Evolutionary conservation across 2,797 vertebrate species (phyloP), one percentile per base, ranked within the genome.

Genomic region (Poecile montanus): DNA sequence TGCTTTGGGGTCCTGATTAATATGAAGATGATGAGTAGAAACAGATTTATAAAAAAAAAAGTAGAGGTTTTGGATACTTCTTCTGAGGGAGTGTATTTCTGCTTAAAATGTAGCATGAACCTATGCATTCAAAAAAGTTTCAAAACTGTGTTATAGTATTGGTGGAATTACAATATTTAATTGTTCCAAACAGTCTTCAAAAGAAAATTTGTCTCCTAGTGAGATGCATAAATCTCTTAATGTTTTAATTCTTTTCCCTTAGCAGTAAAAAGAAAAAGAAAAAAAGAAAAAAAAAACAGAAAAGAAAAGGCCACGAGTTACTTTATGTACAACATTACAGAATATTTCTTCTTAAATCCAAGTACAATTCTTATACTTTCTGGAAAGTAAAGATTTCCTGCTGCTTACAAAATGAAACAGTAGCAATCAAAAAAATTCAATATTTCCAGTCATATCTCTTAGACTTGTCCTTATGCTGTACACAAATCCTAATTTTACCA

Each of bases 131-230:
- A 57, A 70, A 85, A 62, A 85, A 6, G 9, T 42, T 79, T 72
- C 26, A 51, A 74, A 44, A 29, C 5, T 10, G 15, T 66, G 45
- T 20, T 87, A 29, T 70, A 90, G 40, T 85, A 75, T 40, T 85
- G 83, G 38, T 88, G 57, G 92, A 79, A n/a, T 47, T 40, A 30
- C 75, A 85, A 63, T 34, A 80, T 45, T 57, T 72, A 91, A 53
- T 81, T 91, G 70, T 38, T 78, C 42, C 66, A 91, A 96, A 88
- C 7, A 70, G 15, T 88, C 83, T 94, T 75, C 53, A 89, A 71
- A 94, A 80, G 40, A 88, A 95, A 81, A 72, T 20, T 63, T 78
- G 22, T 83, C 32, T 92, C 62, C 62, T 66, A 54, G 22, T 76
- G 53, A 90, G 51, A 23, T 68, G 13, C 12, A n/a, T 78, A 93